Evolutionary conservation across 1,140 invertebrate genomes (phyloP).

Genomic region (Drosophila murphyi): DNA sequence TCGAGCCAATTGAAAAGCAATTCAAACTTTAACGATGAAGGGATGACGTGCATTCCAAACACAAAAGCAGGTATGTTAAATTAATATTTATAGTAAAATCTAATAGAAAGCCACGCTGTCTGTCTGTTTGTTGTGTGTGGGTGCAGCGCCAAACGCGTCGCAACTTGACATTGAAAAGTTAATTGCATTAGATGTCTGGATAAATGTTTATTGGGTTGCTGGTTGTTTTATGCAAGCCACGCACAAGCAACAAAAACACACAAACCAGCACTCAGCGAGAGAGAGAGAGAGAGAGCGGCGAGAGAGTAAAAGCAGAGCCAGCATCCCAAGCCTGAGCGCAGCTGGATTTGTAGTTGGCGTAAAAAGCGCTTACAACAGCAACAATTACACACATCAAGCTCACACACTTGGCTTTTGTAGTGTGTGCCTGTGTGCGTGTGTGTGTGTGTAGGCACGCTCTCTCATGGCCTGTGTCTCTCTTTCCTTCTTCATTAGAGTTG

Average conservation of each 20-base stretch:
- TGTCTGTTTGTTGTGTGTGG: constrained; percentile 24
- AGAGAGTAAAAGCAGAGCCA: constrained; percentile 25
- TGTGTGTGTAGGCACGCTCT: constrained; percentile 33
- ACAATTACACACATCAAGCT: constrained; percentile 41
- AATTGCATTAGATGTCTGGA: constrained; percentile 46
- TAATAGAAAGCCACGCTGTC: constrained; percentile 49
- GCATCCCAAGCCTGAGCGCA: constrained; percentile 51
- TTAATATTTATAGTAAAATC: constrained; percentile 21
- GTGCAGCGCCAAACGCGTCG: constrained; percentile 26
- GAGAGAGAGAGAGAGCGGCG: constrained; percentile 31
- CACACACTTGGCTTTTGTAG: background rate
- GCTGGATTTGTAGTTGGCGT: constrained; percentile 54
- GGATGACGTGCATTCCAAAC: constrained; percentile 30
- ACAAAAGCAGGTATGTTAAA: constrained; percentile 29
- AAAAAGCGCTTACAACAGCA: constrained; percentile 60
- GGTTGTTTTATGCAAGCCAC: constrained; percentile 57
- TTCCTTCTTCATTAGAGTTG: background rate
- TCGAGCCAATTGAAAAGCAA: constrained; percentile 38
- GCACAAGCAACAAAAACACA: constrained; percentile 53
- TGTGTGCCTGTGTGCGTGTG: background rate
- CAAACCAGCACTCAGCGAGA: constrained; percentile 15
- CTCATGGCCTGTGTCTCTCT: constrained; percentile 26
- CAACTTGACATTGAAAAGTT: constrained; percentile 64
- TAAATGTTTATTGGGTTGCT: constrained; percentile 64
- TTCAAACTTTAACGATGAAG: constrained; percentile 38